A percentile compares a stretch with the other conserved stretches of the same genome.
phyloP scores from a whole-genome alignment of 2,888 invertebrate species.

The Stenoptilia bipunctidactyla region DNA sequence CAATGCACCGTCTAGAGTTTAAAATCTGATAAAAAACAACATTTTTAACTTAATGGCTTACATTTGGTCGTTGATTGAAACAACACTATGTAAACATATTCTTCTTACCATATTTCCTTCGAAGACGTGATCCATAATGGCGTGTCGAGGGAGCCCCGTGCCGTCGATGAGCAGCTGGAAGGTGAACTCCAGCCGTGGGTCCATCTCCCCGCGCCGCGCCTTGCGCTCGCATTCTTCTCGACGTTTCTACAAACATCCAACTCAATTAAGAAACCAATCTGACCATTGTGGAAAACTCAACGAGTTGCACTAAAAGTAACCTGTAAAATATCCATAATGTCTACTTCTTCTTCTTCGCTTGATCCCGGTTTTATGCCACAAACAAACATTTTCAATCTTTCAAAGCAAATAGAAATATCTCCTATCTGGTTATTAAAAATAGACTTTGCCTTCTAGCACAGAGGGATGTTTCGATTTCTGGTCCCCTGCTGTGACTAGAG shows the following conservation, averaged over 20 bases:
- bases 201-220: slow-evolving; percentile 92
- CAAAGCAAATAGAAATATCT: background rate
- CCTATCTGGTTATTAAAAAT: too few relatives aligned
- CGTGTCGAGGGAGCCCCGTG: slow-evolving; percentile 83
- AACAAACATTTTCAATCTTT: slow-evolving; percentile 61
- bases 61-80: too few relatives aligned
- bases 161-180: slow-evolving; percentile 90
- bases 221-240: slow-evolving; percentile 94
- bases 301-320: slow-evolving; percentile 27
- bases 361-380: slow-evolving; percentile 67
- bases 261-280: slow-evolving; percentile 24
- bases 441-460: too few relatives aligned
- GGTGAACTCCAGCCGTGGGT: slow-evolving; percentile 90
- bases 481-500: too few relatives aligned
- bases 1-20: too few relatives aligned
- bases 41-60: too few relatives aligned
- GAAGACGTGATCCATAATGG: slow-evolving; percentile 92
- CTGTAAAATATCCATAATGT: slow-evolving; percentile 63
- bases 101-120: slow-evolving; percentile 85
- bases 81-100: too few relatives aligned
- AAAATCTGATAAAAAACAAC: too few relatives aligned
- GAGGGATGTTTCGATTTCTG: too few relatives aligned
- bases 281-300: background rate
- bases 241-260: slow-evolving; percentile 55
- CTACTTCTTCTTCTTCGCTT: slow-evolving; percentile 72